These are phyloP conservation scores for Drosophila subsilvestris DNA, from an alignment of 2,888 invertebrate genomes.

Conservation along the genomic window DNA sequence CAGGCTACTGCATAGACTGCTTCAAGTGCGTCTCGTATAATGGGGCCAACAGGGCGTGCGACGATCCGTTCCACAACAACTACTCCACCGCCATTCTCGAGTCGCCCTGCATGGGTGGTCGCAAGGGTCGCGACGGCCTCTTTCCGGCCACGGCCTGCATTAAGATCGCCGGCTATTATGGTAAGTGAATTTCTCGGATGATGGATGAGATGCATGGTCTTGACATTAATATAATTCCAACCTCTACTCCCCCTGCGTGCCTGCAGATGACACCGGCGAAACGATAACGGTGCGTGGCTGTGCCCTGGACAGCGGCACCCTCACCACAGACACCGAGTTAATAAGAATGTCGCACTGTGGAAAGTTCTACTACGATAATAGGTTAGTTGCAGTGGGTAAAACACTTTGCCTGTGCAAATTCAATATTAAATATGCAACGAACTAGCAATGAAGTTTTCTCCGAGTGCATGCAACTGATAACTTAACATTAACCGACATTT, in stretches of 20 bases:
- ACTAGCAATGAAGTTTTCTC: slow-evolving; percentile 13
- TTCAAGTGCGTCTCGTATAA: slow-evolving; percentile 98
- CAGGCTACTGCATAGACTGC: slow-evolving; percentile 92
- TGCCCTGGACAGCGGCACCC: slow-evolving; percentile 97
- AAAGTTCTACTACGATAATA: slow-evolving; percentile 94
- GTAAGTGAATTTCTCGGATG: slow-evolving; percentile 85
- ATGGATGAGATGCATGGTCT: not conserved
- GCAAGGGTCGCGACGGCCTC: slow-evolving; percentile 95
- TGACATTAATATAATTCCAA: not conserved
- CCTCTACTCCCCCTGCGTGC: not conserved
- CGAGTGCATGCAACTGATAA: slow-evolving; percentile 43
- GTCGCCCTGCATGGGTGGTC: slow-evolving; percentile 96
- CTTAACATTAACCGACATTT: slow-evolving; percentile 48
- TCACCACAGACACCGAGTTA: slow-evolving; percentile 98
- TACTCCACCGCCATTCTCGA: slow-evolving; percentile 92
- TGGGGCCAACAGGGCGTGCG: slow-evolving; percentile 92
- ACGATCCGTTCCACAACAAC: slow-evolving; percentile 98
- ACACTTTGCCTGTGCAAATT: no score
- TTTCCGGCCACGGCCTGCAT: slow-evolving; percentile 99
- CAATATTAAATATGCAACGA: no score
- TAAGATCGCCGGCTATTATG: slow-evolving; percentile 95
- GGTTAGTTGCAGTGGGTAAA: slow-evolving; percentile 85
- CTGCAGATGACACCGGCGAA: slow-evolving; percentile 90
- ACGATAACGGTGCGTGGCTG: slow-evolving; percentile 95
- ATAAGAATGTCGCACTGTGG: slow-evolving; percentile 99